phyloP scores from a whole-genome alignment of 2,113 vertebrate species.

The Prunella himalayana region DNA sequence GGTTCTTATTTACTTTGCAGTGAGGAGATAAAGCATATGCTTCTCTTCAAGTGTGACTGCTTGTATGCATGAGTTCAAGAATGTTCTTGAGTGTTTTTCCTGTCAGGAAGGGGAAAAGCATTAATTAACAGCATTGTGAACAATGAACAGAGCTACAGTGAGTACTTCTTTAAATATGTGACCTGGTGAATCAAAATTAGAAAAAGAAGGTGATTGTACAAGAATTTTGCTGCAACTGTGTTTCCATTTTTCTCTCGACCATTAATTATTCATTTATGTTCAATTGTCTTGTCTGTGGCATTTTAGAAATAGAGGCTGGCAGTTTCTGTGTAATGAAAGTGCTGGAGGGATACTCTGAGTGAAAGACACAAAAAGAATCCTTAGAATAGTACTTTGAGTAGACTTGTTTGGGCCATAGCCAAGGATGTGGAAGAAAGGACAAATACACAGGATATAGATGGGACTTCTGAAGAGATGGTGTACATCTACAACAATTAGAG shows the following conservation, averaged over 20 bases:
- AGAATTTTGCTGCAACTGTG: neutral
- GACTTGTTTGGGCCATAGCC: neutral
- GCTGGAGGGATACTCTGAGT: neutral
- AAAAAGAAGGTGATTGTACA: neutral
- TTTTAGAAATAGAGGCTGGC: neutral
- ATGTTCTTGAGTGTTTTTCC: constrained; percentile 23
- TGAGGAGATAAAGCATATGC: neutral
- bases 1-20: constrained; percentile 26
- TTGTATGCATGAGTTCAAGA: neutral
- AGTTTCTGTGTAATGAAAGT: neutral
- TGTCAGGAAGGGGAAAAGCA: neutral
- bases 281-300: neutral
- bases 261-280: neutral
- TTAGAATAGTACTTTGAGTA: neutral
- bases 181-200: neutral
- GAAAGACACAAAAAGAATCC: neutral
- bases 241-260: neutral
- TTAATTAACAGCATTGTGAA: neutral
- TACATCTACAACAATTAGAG: neutral
- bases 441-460: neutral
- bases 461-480: neutral
- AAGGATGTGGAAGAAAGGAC: neutral
- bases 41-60: neutral
- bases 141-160: neutral
- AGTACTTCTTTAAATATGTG: neutral